phyloP scores from a whole-genome alignment of 2,888 invertebrate species.

The Lasioglossum figueresi region DNA sequence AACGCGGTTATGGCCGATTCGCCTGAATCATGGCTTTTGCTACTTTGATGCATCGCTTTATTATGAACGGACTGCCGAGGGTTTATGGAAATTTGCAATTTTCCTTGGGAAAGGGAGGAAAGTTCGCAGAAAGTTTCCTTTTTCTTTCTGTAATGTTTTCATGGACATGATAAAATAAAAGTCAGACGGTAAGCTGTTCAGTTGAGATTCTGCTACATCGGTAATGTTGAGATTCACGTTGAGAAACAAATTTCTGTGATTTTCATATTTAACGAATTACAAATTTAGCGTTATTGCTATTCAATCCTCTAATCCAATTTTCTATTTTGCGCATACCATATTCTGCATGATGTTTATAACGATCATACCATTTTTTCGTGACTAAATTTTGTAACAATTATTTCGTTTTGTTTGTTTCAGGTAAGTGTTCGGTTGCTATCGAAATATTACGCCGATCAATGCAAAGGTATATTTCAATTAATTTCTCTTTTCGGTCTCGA shows the following conservation, averaged over 20 bases:
- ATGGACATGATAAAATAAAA: neutral
- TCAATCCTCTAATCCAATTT: neutral
- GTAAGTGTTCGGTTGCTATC: neutral
- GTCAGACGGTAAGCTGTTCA: too few species aligned
- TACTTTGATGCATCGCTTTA: conserved; percentile 4
- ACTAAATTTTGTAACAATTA: neutral
- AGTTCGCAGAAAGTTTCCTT: neutral
- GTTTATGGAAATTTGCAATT: neutral
- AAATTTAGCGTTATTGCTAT: neutral
- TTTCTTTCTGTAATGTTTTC: neutral
- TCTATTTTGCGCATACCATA: too few species aligned
- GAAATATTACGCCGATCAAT: neutral
- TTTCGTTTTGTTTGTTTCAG: neutral
- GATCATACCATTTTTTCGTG: neutral
- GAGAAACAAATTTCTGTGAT: neutral
- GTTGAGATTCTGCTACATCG: too few species aligned
- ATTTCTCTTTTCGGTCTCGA: neutral
- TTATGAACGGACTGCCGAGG: neutral
- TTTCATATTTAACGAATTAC: neutral
- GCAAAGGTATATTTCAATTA: conserved; percentile 1
- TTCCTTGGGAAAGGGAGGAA: neutral
- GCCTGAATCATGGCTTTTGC: neutral
- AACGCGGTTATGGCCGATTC: neutral
- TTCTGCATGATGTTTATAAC: neutral
- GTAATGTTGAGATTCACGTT: too few species aligned